Evolutionary conservation across 2,888 invertebrate species (phyloP), one percentile per base, ranked within the genome.

Genomic region (Torymus auratus): DNA sequence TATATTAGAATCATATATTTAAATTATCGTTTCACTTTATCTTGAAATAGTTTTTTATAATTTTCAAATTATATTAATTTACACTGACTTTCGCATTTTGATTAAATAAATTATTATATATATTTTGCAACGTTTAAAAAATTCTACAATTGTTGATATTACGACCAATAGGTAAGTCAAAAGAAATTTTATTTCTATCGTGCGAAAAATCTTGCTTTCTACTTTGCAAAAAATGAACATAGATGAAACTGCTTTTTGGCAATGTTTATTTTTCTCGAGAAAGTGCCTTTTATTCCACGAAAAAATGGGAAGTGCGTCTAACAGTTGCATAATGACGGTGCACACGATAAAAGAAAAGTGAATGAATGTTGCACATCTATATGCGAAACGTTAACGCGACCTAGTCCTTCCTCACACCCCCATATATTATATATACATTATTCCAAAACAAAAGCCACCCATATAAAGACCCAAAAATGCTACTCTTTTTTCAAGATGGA

Each of bases 401-500:
- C 20, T 20, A 20, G 20, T 20, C 41, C 41, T 41, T 41, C 41
- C 7, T 7, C 7, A 7, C 7, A 10, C 7, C 41, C 7, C 0
- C 7, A 7, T 10, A 10, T 41, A 41, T 41, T 41, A 41, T 41
- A 20, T 20, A 20, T 20, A 20, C 15, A 2, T 41, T 52, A 28
- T 50, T 7, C 4, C 56, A 52, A 62, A 5, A n/a, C 12, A 62
- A 69, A 52, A 13, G 17, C 55, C 14, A 14, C 5, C 41, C 20
- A 4, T 50, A 50, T 62, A 67, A 5, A 41, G 7, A 62, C 23
- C 55, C 60, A 41, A 41, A 41, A 20, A 60, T 73, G 64, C 71
- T 73, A 7, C 41, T 77, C 69, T 68, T 62, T 70, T 81, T 70
- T 74, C 67, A 70, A 75, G 71, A 78, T 82, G 68, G 50, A 69